Conservation (phyloP, 30 jellyfish, hydroid and myxozoan genomes). For the Turritopsis dohrnii region DNA sequence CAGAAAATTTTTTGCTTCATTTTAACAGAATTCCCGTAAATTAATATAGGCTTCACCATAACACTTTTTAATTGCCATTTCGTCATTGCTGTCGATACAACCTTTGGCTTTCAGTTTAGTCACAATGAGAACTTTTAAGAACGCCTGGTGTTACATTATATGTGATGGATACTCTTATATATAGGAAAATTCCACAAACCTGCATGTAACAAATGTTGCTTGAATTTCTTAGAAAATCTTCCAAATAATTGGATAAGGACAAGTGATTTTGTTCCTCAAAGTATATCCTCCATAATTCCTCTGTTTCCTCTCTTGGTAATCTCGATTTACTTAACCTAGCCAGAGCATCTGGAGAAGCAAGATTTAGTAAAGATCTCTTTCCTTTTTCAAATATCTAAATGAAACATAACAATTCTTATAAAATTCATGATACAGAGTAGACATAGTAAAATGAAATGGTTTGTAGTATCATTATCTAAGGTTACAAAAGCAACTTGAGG, state of each 20-base stretch:
- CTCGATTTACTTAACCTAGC: constrained; percentile 22
- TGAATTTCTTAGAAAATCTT: background rate
- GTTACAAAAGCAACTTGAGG: background rate
- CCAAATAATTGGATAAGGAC: constrained; percentile 24
- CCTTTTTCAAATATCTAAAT: constrained; percentile 41
- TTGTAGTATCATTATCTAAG: background rate
- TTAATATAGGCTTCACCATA: too few species aligned
- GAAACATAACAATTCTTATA: background rate
- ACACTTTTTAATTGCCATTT: too few species aligned
- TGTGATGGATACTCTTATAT: too few species aligned
- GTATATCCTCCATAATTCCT: constrained; percentile 28
- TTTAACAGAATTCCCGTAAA: too few species aligned
- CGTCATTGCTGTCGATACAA: too few species aligned
- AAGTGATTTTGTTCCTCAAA: constrained; percentile 50
- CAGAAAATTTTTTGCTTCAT: too few species aligned
- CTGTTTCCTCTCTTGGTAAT: constrained; percentile 30
- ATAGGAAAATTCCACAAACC: too few species aligned
- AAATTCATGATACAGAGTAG: too few species aligned
- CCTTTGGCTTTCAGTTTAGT: too few species aligned
- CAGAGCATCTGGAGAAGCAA: constrained; percentile 63
- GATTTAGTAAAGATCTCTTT: constrained; percentile 28
- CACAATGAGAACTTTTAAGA: too few species aligned
- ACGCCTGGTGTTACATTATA: too few species aligned
- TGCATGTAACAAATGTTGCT: constrained; percentile 7
- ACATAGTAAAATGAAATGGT: background rate